A percentile compares a stretch with the other conserved stretches of the same genome.
phyloP scores from a whole-genome alignment of 2,797 vertebrate species.

The Spondyliosoma cantharus region DNA sequence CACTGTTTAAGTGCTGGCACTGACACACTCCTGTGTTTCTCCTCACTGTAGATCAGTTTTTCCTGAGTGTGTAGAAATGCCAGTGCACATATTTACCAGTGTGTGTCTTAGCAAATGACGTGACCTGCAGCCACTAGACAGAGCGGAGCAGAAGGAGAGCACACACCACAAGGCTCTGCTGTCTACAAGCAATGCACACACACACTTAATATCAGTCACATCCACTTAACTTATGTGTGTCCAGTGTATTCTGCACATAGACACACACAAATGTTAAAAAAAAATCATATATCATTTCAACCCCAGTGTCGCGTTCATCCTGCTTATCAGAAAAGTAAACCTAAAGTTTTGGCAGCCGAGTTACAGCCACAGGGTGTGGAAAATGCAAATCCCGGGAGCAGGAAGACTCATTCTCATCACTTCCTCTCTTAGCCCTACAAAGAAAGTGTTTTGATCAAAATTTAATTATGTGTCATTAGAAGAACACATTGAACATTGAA shows the following conservation, averaged over 20 bases:
- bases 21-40: slow-evolving; percentile 44
- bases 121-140: slow-evolving; percentile 74
- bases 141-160: slow-evolving; percentile 58
- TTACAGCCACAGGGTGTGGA: slow-evolving; percentile 50
- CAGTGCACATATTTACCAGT: slow-evolving; percentile 36
- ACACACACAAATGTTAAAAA: slow-evolving; percentile 38
- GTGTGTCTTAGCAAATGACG: slow-evolving; percentile 56
- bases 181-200: slow-evolving; percentile 39
- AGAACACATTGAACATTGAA: slow-evolving; percentile 21
- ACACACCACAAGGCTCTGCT: slow-evolving; percentile 46
- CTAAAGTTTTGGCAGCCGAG: slow-evolving; percentile 56
- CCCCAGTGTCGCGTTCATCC: slow-evolving; percentile 45
- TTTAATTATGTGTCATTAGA: slow-evolving; percentile 54
- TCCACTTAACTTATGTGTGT: slow-evolving; percentile 54
- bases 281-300: slow-evolving; percentile 31
- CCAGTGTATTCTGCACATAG: slow-evolving; percentile 38
- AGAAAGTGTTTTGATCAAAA: slow-evolving; percentile 67
- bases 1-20: slow-evolving; percentile 36
- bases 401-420: slow-evolving; percentile 69
- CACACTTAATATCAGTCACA: slow-evolving; percentile 39
- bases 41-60: slow-evolving; percentile 35
- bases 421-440: slow-evolving; percentile 63
- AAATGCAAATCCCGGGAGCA: slow-evolving; percentile 70
- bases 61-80: slow-evolving; percentile 56
- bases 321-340: slow-evolving; percentile 61